Percentiles rank a stretch among this genome's conserved stretches.
These are phyloP conservation scores for Pachypsylla venusta DNA, from an alignment of 1,140 invertebrate species.

Conservation along the genomic window DNA sequence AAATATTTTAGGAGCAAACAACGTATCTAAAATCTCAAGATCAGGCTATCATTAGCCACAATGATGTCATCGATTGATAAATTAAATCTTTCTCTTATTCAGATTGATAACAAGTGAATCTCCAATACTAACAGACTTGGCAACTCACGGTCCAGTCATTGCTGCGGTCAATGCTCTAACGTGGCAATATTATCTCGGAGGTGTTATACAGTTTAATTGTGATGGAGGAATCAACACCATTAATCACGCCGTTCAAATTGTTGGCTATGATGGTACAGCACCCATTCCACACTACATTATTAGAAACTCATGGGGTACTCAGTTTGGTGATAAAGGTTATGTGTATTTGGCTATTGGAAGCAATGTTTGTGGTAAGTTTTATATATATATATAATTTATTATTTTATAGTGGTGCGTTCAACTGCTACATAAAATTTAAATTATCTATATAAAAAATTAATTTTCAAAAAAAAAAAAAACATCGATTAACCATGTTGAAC, in stretches of 20 bases:
- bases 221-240: constrained; percentile 40
- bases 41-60: too few relatives aligned
- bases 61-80: too few relatives aligned
- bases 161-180: constrained; percentile 67
- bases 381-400: too few relatives aligned
- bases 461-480: too few relatives aligned
- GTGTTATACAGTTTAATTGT: constrained; percentile 70
- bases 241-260: constrained; percentile 75
- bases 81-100: constrained; percentile 14
- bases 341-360: constrained; percentile 56
- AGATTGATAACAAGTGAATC: constrained; percentile 52
- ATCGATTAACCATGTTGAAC: too few relatives aligned
- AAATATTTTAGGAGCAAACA: too few relatives aligned
- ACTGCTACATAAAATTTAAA: too few relatives aligned
- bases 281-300: constrained; percentile 67
- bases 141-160: constrained; percentile 54
- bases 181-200: constrained; percentile 79
- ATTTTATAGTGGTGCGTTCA: too few relatives aligned
- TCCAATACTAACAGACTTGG: constrained; percentile 44
- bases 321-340: constrained; percentile 63
- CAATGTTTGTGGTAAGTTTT: constrained; percentile 54
- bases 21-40: too few relatives aligned
- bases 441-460: too few relatives aligned
- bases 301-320: constrained; percentile 68
- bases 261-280: constrained; percentile 62